Conservation (phyloP, 2,797 vertebrate species). For the Heliangelus exortis region DNA sequence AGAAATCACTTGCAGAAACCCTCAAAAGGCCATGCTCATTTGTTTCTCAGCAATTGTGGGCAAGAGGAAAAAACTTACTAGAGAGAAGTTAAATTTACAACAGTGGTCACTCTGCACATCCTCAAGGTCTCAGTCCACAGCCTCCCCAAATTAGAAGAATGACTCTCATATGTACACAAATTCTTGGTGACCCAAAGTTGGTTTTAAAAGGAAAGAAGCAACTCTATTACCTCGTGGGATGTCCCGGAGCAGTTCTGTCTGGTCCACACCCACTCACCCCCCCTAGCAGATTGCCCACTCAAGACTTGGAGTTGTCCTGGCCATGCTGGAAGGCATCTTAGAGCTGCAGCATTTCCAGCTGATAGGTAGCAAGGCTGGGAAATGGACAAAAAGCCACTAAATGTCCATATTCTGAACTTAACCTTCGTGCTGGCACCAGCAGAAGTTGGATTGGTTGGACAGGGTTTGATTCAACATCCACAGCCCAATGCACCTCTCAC, state of each 20-base stretch:
- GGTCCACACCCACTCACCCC: neutral
- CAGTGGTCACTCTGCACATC: neutral
- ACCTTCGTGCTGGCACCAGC: neutral
- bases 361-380: neutral
- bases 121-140: neutral
- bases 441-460: neutral
- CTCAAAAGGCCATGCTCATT: neutral
- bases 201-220: neutral
- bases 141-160: neutral
- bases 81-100: neutral
- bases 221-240: neutral
- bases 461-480: neutral
- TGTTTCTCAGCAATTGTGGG: neutral
- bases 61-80: neutral
- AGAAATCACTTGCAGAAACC: neutral
- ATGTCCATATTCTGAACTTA: neutral
- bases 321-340: neutral
- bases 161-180: neutral
- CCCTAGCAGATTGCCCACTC: neutral
- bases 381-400: neutral
- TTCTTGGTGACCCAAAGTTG: neutral
- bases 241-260: neutral
- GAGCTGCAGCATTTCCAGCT: neutral
- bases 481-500: neutral
- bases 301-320: neutral